Conservation (phyloP, 2,113 vertebrate species). For the Jaculus jaculus region DNA sequence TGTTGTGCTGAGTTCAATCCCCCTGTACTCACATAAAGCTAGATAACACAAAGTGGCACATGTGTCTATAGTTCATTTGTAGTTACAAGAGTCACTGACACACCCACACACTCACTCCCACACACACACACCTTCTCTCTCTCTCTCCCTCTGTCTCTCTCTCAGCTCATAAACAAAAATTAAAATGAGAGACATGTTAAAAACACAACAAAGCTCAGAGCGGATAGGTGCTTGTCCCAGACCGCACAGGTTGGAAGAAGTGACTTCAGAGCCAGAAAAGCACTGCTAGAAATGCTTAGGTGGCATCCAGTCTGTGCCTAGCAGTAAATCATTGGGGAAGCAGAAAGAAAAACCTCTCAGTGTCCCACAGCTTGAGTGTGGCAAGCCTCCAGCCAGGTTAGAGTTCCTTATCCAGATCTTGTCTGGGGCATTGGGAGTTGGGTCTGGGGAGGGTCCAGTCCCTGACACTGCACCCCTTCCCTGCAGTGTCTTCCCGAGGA, state of each 20-base stretch:
- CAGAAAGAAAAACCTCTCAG: neutral
- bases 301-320: neutral
- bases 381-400: neutral
- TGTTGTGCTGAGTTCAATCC: too few relatives aligned
- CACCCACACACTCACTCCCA: too few relatives aligned
- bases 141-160: too few relatives aligned
- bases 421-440: neutral
- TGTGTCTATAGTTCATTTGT: too few relatives aligned
- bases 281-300: neutral
- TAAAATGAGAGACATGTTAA: neutral
- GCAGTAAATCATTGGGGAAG: neutral
- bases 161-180: too few relatives aligned
- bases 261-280: neutral
- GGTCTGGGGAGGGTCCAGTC: neutral
- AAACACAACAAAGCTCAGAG: neutral
- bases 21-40: too few relatives aligned
- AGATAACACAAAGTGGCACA: too few relatives aligned
- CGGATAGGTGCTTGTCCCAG: neutral
- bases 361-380: neutral
- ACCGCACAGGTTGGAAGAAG: neutral
- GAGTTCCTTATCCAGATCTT: too few relatives aligned
- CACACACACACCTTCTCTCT: too few relatives aligned
- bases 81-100: too few relatives aligned
- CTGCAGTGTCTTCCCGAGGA: neutral
- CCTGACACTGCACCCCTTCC: too few relatives aligned